Base-by-base conservation (phyloP, 2,113 vertebrate genomes). In the Vicugna pacos region DNA sequence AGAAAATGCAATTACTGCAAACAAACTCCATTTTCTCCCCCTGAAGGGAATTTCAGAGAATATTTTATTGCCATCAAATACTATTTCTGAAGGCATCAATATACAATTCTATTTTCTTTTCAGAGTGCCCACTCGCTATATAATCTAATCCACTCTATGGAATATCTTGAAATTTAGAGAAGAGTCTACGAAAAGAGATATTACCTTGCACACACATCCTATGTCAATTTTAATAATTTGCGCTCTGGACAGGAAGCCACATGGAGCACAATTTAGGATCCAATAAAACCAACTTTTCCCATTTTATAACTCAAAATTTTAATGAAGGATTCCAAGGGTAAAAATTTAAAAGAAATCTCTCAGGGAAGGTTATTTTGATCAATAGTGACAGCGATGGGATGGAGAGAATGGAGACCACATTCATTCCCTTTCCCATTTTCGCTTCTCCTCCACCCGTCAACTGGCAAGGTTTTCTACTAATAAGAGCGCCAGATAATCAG, bases 1-100 rank as follows among this genome's bases (percentile, higher is more conserved):
- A 95, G 97, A 98, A 99, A 99, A 99, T 98, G 97, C 98, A 99
- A 99, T 99, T 99, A 99, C 98, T 98, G 98, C 98, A 98, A 99
- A 99, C 98, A 98, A 99, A 99, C 98, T 98, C 98, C 97, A 99
- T 99, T 99, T 99, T 98, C 98, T 98, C 95, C 97, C 97, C 98
- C 98, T 98, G 98, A 97, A 99, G 98, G 98, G 99, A 99, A 99
- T 99, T 99, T 98, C 98, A 92, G 96, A 96, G 97, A 98, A 98
- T 98, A 98, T 98, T 99, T 99, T 98, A 99, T 98, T 98, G 98
- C 97, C 97, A 98, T 99, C 98, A 98, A 99, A 99, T 99, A 99
- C 97, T 99, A 99, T 99, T 99, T 99, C 98, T 98, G 95, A 98
- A 98, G 98, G 97, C 98, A 98, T 98, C 98, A 98, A 98, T 98